phyloP scores from a whole-genome alignment of 2,888 invertebrate species.

The Lasioglossum leucozonium region DNA sequence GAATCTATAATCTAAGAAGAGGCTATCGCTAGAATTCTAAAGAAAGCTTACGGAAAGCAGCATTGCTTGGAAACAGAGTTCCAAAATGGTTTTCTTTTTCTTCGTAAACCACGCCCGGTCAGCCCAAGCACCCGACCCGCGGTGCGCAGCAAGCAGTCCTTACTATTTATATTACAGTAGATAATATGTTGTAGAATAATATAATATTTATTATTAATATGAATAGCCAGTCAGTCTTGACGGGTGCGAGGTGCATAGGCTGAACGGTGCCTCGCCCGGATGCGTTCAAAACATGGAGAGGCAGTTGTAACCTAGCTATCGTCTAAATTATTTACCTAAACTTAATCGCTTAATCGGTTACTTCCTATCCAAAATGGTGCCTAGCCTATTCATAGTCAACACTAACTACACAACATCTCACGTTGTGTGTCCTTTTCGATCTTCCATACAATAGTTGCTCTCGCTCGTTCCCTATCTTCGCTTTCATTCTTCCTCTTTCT shows the following conservation, averaged over 20 bases:
- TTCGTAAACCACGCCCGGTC: constrained; percentile 75
- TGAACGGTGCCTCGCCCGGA: constrained; percentile 77
- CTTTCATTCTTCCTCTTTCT: constrained; percentile 51
- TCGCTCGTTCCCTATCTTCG: constrained; percentile 51
- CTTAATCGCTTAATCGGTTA: constrained; percentile 69
- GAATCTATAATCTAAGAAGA: constrained; percentile 75
- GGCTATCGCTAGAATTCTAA: constrained; percentile 77
- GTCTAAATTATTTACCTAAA: constrained; percentile 77
- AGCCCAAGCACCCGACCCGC: constrained; percentile 82
- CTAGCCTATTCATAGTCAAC: constrained; percentile 80
- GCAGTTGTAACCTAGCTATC: constrained; percentile 80
- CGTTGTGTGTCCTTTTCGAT: constrained; percentile 52
- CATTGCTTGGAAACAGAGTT: constrained; percentile 71
- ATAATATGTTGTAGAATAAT: constrained; percentile 76
- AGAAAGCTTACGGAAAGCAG: constrained; percentile 81
- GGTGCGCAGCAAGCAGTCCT: constrained; percentile 82
- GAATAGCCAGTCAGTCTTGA: constrained; percentile 83
- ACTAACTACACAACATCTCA: constrained; percentile 79
- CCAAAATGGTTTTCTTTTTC: constrained; percentile 55
- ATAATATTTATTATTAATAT: constrained; percentile 77
- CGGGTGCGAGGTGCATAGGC: constrained; percentile 82
- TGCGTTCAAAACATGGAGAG: constrained; percentile 66
- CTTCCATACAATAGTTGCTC: constrained; percentile 75
- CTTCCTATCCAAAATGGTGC: constrained; percentile 74
- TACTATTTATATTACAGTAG: constrained; percentile 80